Conservation (phyloP, 2,113 vertebrate genomes). For the Hypanus sabinus region DNA sequence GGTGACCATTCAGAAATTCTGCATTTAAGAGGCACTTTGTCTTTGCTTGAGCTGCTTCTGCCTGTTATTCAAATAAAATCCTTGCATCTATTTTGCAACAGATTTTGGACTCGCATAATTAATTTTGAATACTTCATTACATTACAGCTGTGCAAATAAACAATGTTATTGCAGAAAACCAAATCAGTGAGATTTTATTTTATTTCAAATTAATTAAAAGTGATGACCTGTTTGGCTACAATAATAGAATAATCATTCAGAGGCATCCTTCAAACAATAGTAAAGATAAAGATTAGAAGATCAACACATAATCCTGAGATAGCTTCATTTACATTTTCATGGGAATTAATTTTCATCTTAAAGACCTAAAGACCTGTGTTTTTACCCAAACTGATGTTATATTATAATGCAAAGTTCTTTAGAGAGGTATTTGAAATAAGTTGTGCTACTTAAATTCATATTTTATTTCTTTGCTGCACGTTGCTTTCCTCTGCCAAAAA, state of each 20-base stretch:
- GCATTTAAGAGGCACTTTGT: not conserved
- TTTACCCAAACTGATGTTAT: not conserved
- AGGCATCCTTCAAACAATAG: not conserved
- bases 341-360: not conserved
- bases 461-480: not conserved
- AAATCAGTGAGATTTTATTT: not conserved
- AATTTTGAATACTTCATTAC: constrained; percentile 1
- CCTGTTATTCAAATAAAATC: not conserved
- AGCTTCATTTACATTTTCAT: not conserved
- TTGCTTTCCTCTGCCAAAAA: not conserved
- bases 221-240: not conserved
- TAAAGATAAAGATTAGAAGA: no score
- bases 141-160: constrained; percentile 4
- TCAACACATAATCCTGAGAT: not conserved
- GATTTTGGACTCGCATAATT: constrained; percentile 13
- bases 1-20: not conserved
- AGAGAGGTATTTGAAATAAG: not conserved
- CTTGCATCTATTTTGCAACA: not conserved
- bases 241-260: not conserved
- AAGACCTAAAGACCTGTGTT: not conserved
- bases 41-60: not conserved
- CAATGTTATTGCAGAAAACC: not conserved
- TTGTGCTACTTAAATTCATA: not conserved
- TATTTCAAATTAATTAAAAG: not conserved
- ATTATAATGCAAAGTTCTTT: no score